These are phyloP conservation scores for Cheumatopsyche charites DNA, from an alignment of 1,140 invertebrate genomes.

Conservation along the genomic window DNA sequence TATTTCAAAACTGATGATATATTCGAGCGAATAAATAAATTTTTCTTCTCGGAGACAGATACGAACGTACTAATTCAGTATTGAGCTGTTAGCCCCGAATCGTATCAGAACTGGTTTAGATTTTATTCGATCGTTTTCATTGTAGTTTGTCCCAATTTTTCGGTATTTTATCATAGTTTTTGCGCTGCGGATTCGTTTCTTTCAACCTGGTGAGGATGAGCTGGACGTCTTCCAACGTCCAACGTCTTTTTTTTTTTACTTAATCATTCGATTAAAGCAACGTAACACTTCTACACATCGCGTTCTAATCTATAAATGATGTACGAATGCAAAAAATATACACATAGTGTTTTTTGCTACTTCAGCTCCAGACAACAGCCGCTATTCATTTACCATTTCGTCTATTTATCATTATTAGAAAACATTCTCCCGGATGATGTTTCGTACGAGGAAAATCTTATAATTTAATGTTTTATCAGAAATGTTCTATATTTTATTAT, in stretches of 20 bases:
- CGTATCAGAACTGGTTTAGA: too few relatives aligned
- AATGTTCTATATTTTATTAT: too few relatives aligned
- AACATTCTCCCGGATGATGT: too few relatives aligned
- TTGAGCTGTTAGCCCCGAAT: too few relatives aligned
- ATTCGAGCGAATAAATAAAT: not conserved
- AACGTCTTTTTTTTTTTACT: conserved; percentile 32
- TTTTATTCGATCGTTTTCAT: too few relatives aligned
- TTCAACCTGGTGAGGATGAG: not conserved
- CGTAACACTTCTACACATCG: conserved; percentile 23
- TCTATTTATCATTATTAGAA: too few relatives aligned
- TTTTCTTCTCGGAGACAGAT: too few relatives aligned
- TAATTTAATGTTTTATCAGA: too few relatives aligned
- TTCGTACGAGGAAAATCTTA: too few relatives aligned
- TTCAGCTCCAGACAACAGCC: conserved; percentile 13
- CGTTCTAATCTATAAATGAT: conserved; percentile 24
- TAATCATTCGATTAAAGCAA: conserved; percentile 36
- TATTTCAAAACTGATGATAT: not conserved
- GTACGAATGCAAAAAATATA: not conserved
- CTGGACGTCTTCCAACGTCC: conserved; percentile 32
- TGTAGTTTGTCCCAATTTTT: not conserved
- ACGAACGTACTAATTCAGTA: too few relatives aligned
- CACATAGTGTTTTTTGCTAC: conserved; percentile 3
- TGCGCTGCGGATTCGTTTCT: not conserved
- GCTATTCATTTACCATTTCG: too few relatives aligned
- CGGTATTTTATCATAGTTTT: not conserved